phyloP scores from a whole-genome alignment of 2,797 vertebrate genomes.

The Falco biarmicus region DNA sequence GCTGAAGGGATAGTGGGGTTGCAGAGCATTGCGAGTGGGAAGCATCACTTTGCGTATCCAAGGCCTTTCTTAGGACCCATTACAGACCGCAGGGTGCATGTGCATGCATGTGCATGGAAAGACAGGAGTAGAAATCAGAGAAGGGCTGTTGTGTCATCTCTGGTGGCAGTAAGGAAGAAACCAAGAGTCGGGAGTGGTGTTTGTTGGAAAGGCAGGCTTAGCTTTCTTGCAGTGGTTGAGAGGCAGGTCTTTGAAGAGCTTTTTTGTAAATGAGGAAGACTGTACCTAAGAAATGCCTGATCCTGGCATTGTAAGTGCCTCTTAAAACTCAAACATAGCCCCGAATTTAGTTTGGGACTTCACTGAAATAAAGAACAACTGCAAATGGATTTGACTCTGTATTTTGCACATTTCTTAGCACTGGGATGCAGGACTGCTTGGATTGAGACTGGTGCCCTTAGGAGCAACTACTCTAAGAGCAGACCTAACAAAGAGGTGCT shows the following conservation, averaged over 20 bases:
- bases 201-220: not conserved
- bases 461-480: not conserved
- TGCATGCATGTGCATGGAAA: not conserved
- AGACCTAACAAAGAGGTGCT: not conserved
- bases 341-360: not conserved
- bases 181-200: not conserved
- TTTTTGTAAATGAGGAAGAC: not conserved
- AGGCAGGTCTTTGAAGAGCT: not conserved
- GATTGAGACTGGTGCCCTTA: not conserved
- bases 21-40: not conserved
- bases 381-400: not conserved
- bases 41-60: not conserved
- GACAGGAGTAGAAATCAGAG: not conserved
- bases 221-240: not conserved
- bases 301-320: not conserved
- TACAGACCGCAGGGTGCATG: not conserved
- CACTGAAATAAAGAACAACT: not conserved
- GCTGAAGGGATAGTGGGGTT: not conserved
- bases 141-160: not conserved
- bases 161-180: not conserved
- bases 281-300: not conserved
- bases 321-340: not conserved
- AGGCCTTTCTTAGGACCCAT: not conserved
- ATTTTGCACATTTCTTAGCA: not conserved
- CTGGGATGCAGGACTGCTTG: not conserved